These are phyloP conservation scores for Tautogolabrus adspersus DNA, from an alignment of 2,113 vertebrate genomes.

Conservation along the genomic window DNA sequence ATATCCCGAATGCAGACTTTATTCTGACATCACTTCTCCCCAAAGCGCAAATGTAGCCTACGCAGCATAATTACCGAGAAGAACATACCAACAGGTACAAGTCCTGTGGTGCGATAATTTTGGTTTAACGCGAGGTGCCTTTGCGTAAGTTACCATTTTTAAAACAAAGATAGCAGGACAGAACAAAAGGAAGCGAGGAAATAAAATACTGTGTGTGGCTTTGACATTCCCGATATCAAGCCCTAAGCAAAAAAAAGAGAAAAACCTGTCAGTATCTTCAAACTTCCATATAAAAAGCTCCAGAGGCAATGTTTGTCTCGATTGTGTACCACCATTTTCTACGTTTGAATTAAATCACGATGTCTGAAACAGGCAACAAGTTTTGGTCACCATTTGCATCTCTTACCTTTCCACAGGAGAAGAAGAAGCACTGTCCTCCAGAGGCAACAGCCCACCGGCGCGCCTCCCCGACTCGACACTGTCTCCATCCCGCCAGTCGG, in stretches of 20 bases:
- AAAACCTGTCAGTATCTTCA: no score
- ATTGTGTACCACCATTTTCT: background rate
- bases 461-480: conserved; percentile 37
- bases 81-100: background rate
- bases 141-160: background rate
- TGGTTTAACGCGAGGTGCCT: no score
- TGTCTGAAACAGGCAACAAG: conserved; percentile 52
- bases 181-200: background rate
- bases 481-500: conserved; percentile 65
- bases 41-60: background rate
- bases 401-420: conserved; percentile 70
- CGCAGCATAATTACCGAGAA: background rate
- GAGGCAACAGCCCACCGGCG: conserved; percentile 53
- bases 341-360: background rate
- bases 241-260: no score
- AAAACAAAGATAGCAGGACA: background rate
- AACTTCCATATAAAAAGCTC: background rate
- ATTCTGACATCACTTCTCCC: background rate
- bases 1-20: background rate
- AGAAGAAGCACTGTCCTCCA: conserved; percentile 67
- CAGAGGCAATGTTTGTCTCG: background rate
- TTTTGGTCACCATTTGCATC: conserved; percentile 11
- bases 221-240: background rate
- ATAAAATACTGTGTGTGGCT: background rate
- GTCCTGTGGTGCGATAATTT: background rate